phyloP scores from a whole-genome alignment of 2,888 invertebrate species.

The Helleia helle region DNA sequence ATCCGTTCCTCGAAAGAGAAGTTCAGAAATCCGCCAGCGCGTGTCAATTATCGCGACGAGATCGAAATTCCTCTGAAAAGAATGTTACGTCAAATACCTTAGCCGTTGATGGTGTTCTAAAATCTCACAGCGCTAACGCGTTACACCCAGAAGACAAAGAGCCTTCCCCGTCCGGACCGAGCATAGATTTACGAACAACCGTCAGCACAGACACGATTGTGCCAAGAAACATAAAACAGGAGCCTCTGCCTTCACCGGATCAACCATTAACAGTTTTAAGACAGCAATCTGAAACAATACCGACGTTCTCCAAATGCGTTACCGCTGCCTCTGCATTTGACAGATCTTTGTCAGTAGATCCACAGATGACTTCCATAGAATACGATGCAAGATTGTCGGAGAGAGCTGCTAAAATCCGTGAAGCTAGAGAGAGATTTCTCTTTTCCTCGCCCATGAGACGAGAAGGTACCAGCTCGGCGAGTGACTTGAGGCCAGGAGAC shows the following conservation, averaged over 20 bases:
- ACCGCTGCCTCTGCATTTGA: conserved; percentile 29
- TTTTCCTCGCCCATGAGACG: conserved; percentile 61
- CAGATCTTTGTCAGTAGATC: conserved; percentile 47
- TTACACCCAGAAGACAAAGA: conserved; percentile 42
- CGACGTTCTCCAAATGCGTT: conserved; percentile 42
- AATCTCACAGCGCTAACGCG: conserved; percentile 61
- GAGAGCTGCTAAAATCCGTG: conserved; percentile 75
- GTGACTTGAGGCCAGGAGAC: conserved; percentile 56
- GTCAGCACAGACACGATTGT: conserved; percentile 57
- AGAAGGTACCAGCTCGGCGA: conserved; percentile 60
- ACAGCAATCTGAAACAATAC: conserved; percentile 47
- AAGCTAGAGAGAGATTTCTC: conserved; percentile 83
- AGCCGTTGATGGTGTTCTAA: conserved; percentile 48
- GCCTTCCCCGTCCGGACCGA: neutral
- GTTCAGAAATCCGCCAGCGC: conserved; percentile 80
- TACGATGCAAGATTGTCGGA: conserved; percentile 51
- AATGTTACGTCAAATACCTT: conserved; percentile 36
- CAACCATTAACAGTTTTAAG: conserved; percentile 28
- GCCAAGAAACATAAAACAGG: conserved; percentile 26
- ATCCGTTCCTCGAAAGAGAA: conserved; percentile 69
- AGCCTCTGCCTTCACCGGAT: conserved; percentile 11
- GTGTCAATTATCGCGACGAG: conserved; percentile 60
- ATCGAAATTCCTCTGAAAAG: conserved; percentile 42
- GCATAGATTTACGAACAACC: conserved; percentile 12
- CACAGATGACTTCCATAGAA: conserved; percentile 29